Conservation (phyloP, 2,888 invertebrate genomes). For the Stegophylla sp. region DNA sequence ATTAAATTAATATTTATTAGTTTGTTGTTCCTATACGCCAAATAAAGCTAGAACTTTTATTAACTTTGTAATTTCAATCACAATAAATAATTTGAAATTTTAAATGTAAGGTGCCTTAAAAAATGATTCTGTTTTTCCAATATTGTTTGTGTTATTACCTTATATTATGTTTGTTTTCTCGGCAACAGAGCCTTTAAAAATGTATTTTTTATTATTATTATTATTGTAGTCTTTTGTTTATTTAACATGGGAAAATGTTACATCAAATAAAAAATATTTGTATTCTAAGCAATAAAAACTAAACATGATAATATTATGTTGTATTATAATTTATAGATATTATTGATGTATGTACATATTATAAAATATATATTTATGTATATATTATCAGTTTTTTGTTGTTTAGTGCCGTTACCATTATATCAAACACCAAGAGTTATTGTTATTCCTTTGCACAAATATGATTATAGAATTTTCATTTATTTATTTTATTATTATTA, state of each 20-base stretch:
- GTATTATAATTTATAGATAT: conserved; percentile 8
- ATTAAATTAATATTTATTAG: neutral
- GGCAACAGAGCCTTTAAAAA: neutral
- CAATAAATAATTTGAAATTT: too few species aligned
- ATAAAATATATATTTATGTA: neutral
- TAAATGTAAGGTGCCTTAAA: conserved; percentile 41
- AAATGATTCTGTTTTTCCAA: neutral
- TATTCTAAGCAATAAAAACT: conserved; percentile 31
- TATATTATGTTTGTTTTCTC: too few species aligned
- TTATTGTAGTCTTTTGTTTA: neutral
- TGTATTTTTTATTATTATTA: conserved; percentile 21
- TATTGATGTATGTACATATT: neutral
- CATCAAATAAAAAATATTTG: conserved; percentile 25
- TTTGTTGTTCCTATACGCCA: conserved; percentile 8
- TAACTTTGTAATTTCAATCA: too few species aligned
- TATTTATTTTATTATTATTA: neutral
- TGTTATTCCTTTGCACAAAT: neutral
- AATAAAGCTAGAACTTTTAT: neutral
- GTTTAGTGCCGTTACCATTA: neutral
- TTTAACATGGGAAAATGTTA: neutral
- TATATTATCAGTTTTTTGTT: neutral
- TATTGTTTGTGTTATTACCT: neutral
- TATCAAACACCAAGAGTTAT: neutral
- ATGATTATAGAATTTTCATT: too few species aligned
- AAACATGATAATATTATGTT: neutral